phyloP scores from a whole-genome alignment of 1,140 invertebrate species.

The Teleopsis dalmanni region DNA sequence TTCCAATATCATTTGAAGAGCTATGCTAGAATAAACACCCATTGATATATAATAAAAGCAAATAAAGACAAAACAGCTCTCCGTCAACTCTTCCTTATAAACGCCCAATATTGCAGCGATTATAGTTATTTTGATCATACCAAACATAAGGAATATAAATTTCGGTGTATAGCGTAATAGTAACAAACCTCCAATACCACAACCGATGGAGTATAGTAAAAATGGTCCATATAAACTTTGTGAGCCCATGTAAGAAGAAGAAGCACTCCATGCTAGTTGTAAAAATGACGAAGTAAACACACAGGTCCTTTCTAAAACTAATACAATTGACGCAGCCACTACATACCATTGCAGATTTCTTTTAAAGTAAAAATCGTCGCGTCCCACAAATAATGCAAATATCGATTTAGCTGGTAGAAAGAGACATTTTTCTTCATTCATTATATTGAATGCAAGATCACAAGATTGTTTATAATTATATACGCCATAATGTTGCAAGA shows the following conservation, averaged over 20 bases:
- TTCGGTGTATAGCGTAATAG: slow-evolving; percentile 32
- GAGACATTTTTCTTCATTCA: slow-evolving; percentile 32
- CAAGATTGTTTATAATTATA: slow-evolving; percentile 31
- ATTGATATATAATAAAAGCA: slow-evolving; percentile 29
- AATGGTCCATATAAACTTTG: slow-evolving; percentile 24
- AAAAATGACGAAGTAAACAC: slow-evolving; percentile 25
- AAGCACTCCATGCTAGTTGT: slow-evolving; percentile 32
- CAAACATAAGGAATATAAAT: slow-evolving; percentile 33
- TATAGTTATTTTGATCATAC: slow-evolving; percentile 30
- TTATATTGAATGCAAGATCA: slow-evolving; percentile 33
- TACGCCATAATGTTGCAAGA: slow-evolving; percentile 27
- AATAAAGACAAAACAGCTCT: slow-evolving; percentile 32
- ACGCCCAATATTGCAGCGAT: slow-evolving; percentile 31
- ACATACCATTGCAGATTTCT: slow-evolving; percentile 30
- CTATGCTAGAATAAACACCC: slow-evolving; percentile 33
- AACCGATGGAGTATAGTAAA: slow-evolving; percentile 23
- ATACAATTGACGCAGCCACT: slow-evolving; percentile 12
- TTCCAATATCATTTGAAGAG: slow-evolving; percentile 29
- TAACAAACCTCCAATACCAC: slow-evolving; percentile 21
- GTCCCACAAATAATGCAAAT: slow-evolving; percentile 28
- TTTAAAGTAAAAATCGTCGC: slow-evolving; percentile 21
- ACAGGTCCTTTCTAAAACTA: slow-evolving; percentile 22
- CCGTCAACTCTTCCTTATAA: slow-evolving; percentile 25
- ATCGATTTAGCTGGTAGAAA: slow-evolving; percentile 28
- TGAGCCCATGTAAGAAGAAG: slow-evolving; percentile 16